Percentiles rank a stretch among this genome's conserved stretches.
phyloP scores from a whole-genome alignment of 2,888 invertebrate genomes.

The Papilio demoleus region DNA sequence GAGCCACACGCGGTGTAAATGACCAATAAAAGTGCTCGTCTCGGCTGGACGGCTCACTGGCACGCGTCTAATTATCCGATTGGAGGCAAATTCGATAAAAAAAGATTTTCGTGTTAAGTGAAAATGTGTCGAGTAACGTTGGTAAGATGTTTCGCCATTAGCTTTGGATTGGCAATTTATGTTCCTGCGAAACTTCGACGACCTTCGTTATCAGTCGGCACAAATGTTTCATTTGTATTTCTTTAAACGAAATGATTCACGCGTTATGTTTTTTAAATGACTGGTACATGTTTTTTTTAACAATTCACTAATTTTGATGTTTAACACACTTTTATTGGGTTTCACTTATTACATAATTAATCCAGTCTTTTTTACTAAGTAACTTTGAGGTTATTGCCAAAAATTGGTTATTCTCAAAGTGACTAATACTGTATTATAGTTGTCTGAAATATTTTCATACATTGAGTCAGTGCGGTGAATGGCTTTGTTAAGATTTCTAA shows the following conservation, averaged over 20 bases:
- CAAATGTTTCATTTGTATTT: constrained; percentile 14
- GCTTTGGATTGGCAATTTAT: constrained; percentile 14
- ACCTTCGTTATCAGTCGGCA: constrained; percentile 5
- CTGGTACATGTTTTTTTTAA: constrained; percentile 15
- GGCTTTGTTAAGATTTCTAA: constrained; percentile 49
- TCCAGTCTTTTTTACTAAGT: background rate
- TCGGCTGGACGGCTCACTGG: constrained; percentile 77
- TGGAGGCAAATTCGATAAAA: constrained; percentile 70
- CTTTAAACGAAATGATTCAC: background rate
- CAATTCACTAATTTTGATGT: background rate
- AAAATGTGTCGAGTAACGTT: constrained; percentile 59
- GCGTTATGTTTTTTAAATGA: background rate
- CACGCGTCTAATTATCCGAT: constrained; percentile 76
- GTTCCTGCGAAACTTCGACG: constrained; percentile 13
- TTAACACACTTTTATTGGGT: background rate
- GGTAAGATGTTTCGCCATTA: constrained; percentile 41
- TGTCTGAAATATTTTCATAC: constrained; percentile 28
- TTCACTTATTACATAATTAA: background rate
- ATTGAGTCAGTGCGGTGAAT: constrained; percentile 50
- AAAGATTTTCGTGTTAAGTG: constrained; percentile 65
- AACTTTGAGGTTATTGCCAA: background rate
- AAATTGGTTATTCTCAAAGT: constrained; percentile 2
- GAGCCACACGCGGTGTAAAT: constrained; percentile 70
- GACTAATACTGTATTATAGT: constrained; percentile 12
- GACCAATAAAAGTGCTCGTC: constrained; percentile 76